phyloP scores from a whole-genome alignment of 2,888 invertebrate species.

The Hypolimnas misippus region DNA sequence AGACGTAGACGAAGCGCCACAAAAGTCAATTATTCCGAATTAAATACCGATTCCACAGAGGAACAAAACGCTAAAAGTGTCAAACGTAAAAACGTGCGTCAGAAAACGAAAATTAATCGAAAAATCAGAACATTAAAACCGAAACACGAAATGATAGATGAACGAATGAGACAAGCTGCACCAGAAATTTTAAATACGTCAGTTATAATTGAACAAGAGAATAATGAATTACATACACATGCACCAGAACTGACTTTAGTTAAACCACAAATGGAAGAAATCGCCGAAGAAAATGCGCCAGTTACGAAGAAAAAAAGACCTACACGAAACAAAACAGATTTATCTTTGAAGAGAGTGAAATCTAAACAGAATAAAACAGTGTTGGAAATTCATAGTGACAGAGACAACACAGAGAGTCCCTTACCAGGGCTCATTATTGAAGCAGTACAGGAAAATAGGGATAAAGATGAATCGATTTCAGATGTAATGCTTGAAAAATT shows the following conservation, averaged over 20 bases:
- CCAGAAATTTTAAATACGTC: constrained; percentile 59
- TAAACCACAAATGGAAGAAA: constrained; percentile 56
- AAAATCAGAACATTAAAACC: constrained; percentile 37
- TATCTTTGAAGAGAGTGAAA: constrained; percentile 38
- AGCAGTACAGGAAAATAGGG: constrained; percentile 43
- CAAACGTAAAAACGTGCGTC: constrained; percentile 27
- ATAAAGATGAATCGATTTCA: constrained; percentile 52
- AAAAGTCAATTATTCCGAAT: constrained; percentile 16
- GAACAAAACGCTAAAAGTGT: constrained; percentile 37
- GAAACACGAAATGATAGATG: constrained; percentile 54
- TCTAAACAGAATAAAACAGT: constrained; percentile 37
- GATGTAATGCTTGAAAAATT: constrained; percentile 57
- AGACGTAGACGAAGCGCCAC: constrained; percentile 2
- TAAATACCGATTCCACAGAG: neutral
- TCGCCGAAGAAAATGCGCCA: constrained; percentile 37
- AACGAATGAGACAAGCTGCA: constrained; percentile 59
- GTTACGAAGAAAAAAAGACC: constrained; percentile 30
- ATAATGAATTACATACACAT: too few species aligned
- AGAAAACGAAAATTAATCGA: constrained; percentile 34
- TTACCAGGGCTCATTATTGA: constrained; percentile 68
- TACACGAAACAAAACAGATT: constrained; percentile 42
- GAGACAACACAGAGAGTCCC: constrained; percentile 61
- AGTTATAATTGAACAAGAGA: constrained; percentile 47
- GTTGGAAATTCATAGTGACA: constrained; percentile 37
- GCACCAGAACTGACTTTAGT: constrained; percentile 45